Evolutionary conservation across 2,888 invertebrate genomes (phyloP).

Genomic region (Eilema caniola): DNA sequence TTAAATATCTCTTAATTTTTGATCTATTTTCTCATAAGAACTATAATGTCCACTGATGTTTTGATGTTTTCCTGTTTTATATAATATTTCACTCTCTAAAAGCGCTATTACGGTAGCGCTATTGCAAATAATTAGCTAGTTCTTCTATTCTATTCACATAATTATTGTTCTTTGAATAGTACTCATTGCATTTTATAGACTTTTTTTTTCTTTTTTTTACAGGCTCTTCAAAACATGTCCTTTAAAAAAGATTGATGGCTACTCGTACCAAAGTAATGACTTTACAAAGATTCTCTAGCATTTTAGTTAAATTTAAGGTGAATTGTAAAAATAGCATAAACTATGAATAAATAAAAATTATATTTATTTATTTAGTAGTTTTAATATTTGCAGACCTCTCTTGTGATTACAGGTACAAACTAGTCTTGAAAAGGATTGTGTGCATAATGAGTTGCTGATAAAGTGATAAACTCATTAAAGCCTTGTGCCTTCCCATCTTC

Average conservation of each 20-base stretch:
- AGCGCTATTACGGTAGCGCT: too few relatives aligned
- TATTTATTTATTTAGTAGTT: constrained; percentile 6
- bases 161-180: too few relatives aligned
- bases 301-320: constrained; percentile 24
- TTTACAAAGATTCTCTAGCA: constrained; percentile 22
- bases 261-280: background rate
- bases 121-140: too few relatives aligned
- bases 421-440: background rate
- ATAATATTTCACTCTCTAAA: background rate
- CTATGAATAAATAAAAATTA: background rate
- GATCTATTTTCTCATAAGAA: background rate
- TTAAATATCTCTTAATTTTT: background rate
- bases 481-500: too few relatives aligned
- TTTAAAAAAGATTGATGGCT: constrained; percentile 22
- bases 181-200: too few relatives aligned
- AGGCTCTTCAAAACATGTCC: constrained; percentile 19
- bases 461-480: too few relatives aligned
- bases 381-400: background rate
- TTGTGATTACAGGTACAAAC: background rate
- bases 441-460: too few relatives aligned
- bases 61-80: background rate
- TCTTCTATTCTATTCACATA: too few relatives aligned
- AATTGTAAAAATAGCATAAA: constrained; percentile 10
- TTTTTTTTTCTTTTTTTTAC: constrained; percentile 12
- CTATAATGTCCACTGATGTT: background rate